These are phyloP conservation scores for Bombus sylvicola DNA, from an alignment of 1,140 invertebrate species.

Conservation along the genomic window DNA sequence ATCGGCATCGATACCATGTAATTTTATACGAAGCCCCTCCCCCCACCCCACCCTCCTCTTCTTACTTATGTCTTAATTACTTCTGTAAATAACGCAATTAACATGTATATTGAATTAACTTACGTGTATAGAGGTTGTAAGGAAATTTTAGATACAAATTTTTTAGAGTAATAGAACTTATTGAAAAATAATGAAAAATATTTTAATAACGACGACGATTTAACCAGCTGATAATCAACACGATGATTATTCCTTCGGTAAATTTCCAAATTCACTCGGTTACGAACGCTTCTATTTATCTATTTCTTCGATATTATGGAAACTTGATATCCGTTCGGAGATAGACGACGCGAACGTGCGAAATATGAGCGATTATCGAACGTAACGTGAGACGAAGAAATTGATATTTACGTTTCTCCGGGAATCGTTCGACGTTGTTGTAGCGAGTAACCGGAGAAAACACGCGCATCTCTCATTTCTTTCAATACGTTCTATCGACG, in stretches of 20 bases:
- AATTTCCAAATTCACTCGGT: neutral
- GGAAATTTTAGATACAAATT: neutral
- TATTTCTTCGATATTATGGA: no score
- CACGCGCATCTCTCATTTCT: neutral
- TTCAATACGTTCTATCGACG: slow-evolving; percentile 8
- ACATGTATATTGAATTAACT: slow-evolving; percentile 2
- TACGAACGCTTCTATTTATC: neutral
- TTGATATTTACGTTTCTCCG: neutral
- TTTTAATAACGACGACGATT: slow-evolving; percentile 11
- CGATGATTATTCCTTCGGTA: neutral
- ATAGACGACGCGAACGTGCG: no score
- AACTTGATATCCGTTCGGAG: no score
- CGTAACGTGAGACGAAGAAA: neutral
- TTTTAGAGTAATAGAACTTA: neutral
- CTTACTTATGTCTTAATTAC: neutral
- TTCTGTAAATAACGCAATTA: slow-evolving; percentile 26
- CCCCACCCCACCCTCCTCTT: no score
- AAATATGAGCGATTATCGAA: neutral
- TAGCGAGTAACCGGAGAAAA: no score
- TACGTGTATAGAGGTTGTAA: neutral
- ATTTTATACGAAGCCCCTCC: slow-evolving; percentile 15
- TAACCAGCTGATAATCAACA: neutral
- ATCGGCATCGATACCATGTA: slow-evolving; percentile 13
- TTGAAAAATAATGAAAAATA: neutral
- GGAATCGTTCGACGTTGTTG: neutral